These are phyloP conservation scores for Aurelia coerulea DNA, from an alignment of 30 jellyfish, hydroid and myxozoan species.

Conservation along the genomic window DNA sequence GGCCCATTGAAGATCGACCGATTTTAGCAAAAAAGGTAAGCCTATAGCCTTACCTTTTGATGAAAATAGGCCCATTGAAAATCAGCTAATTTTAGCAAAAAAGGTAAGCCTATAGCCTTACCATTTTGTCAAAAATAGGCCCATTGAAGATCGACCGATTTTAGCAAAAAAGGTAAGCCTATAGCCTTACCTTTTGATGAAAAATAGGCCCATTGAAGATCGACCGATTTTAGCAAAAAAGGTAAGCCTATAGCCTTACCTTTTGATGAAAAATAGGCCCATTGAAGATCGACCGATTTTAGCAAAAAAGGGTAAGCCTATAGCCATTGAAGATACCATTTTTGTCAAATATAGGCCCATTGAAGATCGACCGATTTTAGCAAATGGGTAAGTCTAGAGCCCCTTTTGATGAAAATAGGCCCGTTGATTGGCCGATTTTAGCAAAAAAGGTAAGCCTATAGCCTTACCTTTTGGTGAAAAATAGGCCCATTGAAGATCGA, in stretches of 20 bases:
- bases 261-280: not conserved
- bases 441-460: too few species aligned
- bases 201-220: not conserved
- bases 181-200: not conserved
- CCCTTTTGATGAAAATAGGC: too few species aligned
- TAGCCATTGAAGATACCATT: too few species aligned
- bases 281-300: not conserved
- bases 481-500: too few species aligned
- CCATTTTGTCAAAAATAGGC: not conserved
- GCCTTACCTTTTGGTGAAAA: too few species aligned
- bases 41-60: conserved; percentile 1
- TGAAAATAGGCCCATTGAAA: not conserved
- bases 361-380: not conserved
- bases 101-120: conserved; percentile 11
- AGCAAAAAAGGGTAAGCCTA: not conserved
- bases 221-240: not conserved
- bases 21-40: not conserved
- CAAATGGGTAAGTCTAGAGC: not conserved
- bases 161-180: not conserved
- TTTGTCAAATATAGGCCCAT: too few species aligned
- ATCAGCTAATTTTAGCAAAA: not conserved
- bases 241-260: conserved; percentile 8
- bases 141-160: too few species aligned
- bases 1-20: too few species aligned
- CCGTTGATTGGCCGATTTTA: too few species aligned